A percentile compares a stretch with the other conserved stretches of the same genome.
phyloP scores from a whole-genome alignment of 2,113 vertebrate genomes.

The Gobiocypris rarus region DNA sequence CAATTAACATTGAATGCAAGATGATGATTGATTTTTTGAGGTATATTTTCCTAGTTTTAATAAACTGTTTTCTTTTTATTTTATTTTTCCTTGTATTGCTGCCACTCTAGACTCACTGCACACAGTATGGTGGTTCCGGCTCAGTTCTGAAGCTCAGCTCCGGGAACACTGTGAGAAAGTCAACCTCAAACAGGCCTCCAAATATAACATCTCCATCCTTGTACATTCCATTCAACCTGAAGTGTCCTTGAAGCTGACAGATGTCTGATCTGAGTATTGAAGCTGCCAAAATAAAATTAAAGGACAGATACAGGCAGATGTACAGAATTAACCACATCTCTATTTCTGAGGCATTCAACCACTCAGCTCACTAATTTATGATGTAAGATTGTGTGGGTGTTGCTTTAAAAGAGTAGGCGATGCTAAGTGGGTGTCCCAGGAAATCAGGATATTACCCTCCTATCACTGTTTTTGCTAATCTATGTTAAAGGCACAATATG shows the following conservation, averaged over 20 bases:
- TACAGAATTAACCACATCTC: neutral
- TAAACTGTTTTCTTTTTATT: neutral
- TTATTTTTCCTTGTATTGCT: neutral
- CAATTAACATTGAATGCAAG: neutral
- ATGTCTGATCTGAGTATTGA: neutral
- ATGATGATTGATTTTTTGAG: neutral
- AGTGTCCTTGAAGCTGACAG: neutral
- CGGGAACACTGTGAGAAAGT: neutral
- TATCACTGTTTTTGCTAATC: neutral
- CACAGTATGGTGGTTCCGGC: neutral
- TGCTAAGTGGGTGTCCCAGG: neutral
- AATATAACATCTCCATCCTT: slow-evolving; percentile 3
- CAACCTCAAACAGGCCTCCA: neutral
- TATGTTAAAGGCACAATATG: too few species aligned
- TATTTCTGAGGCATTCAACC: neutral
- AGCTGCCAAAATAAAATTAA: neutral
- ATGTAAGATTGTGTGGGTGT: neutral
- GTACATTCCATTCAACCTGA: neutral
- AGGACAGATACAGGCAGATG: neutral
- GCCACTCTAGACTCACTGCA: slow-evolving; percentile 46
- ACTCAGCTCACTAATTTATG: neutral
- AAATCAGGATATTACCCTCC: neutral
- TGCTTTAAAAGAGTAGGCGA: neutral
- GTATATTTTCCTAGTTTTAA: neutral
- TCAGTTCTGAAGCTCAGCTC: neutral